Base-by-base conservation (phyloP, 2,113 vertebrate genomes). In the Hoplias malabaricus region DNA sequence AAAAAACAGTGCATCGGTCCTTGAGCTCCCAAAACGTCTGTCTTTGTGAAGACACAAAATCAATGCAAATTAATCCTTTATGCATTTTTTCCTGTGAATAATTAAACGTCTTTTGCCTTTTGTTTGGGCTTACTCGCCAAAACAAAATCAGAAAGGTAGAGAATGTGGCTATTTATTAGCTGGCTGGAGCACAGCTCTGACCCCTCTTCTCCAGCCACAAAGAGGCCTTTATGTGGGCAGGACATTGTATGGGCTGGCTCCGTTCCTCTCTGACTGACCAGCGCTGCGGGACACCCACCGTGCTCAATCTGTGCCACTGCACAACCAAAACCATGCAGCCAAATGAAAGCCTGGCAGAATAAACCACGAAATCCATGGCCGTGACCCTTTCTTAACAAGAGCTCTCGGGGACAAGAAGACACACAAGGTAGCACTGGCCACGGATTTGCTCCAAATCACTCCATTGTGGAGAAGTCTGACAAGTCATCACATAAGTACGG, bases 21-120 rank as follows among this genome's bases (percentile, higher is more conserved):
- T 67, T 82, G 57, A 77, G 79, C 80, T 71, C 84, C 90, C 88
- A 90, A 92, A 92, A 88, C 80, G 36, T 85, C 85, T 85, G 46
- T 87, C 85, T 91, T 93, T 92, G 90, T 91, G 42, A 71, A 54
- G 34, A 77, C 77, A 86, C 79, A 77, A 92, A 92, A 91, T 93
- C 89, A 87, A 94, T 93, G 91, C 90, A 94, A 93, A 93, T 93
- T 77, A 89, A 90, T 89, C 91, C 87, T 93, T 94, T 93, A 89
- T 92, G 82, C 88, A 82, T 91, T 92, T 91, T 92, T 90, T 84
- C 78, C 84, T 87, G 88, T 91, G 92, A 91, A 92, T 92, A 91
- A 90, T 90, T 90, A 67, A 86, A 81, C 82, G 83, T 80, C 87
- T 87, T 88, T 84, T 81, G 85, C 87, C 91, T 89, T 92, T 91